These are phyloP conservation scores for Morone chrysops DNA, from an alignment of 2,113 vertebrate genomes.

Conservation along the genomic window DNA sequence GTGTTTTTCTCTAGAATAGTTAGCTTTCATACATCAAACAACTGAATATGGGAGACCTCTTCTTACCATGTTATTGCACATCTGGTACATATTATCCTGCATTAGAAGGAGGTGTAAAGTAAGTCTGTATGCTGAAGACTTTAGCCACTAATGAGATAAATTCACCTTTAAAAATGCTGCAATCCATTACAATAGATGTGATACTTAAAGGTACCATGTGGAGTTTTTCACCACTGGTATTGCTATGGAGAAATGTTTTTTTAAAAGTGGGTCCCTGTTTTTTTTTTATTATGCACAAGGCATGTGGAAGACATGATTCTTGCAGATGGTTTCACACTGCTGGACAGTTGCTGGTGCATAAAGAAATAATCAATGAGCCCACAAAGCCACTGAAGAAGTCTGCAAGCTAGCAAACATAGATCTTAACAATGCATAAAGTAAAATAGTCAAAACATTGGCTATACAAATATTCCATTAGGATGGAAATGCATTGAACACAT, in stretches of 20 bases:
- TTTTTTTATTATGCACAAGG: neutral
- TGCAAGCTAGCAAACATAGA: neutral
- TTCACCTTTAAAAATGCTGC: slow-evolving; percentile 31
- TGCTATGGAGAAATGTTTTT: neutral
- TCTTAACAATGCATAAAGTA: slow-evolving; percentile 10
- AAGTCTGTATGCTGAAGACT: slow-evolving; percentile 12
- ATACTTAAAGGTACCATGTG: slow-evolving; percentile 1
- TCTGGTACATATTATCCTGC: slow-evolving; percentile 17
- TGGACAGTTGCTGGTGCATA: neutral
- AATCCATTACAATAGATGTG: slow-evolving; percentile 10
- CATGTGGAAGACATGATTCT: neutral
- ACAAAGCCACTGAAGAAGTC: neutral
- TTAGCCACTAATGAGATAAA: slow-evolving; percentile 12
- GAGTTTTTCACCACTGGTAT: slow-evolving; percentile 1
- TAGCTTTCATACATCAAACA: slow-evolving; percentile 32
- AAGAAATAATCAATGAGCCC: neutral
- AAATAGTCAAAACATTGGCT: neutral
- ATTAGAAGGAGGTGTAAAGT: slow-evolving; percentile 5
- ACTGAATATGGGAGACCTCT: slow-evolving; percentile 9
- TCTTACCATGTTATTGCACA: neutral
- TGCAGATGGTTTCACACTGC: neutral
- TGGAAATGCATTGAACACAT: neutral
- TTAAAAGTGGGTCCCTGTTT: neutral
- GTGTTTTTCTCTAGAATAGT: slow-evolving; percentile 33
- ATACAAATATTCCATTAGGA: neutral